Evolutionary conservation across 1,140 invertebrate species (phyloP).

Genomic region (Cardiocondyla obscurior): DNA sequence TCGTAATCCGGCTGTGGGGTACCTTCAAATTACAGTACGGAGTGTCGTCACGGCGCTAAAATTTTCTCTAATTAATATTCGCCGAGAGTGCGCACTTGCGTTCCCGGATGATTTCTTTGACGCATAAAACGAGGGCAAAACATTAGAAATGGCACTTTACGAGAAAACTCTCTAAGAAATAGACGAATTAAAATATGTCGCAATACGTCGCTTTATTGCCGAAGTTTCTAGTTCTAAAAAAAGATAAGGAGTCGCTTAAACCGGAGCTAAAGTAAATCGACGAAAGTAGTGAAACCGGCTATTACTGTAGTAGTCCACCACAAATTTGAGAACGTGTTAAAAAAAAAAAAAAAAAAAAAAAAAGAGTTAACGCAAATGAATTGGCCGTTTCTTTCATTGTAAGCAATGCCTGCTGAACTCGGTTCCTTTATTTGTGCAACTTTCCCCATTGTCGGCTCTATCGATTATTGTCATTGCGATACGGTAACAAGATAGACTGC

Average conservation of each 20-base stretch:
- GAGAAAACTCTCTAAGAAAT: neutral
- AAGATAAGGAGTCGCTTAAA: neutral
- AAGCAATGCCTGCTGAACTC: constrained; percentile 35
- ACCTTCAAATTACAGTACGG: neutral
- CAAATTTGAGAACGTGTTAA: constrained; percentile 34
- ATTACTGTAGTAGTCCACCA: constrained; percentile 15
- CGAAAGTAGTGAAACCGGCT: constrained; percentile 13
- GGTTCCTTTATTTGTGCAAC: constrained; percentile 60
- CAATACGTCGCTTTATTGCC: neutral
- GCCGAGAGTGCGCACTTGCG: neutral
- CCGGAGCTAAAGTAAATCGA: neutral
- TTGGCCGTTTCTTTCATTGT: constrained; percentile 41
- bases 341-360: too few relatives aligned
- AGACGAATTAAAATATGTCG: constrained; percentile 1
- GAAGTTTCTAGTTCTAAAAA: constrained; percentile 11
- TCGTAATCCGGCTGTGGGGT: neutral
- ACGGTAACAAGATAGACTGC: constrained; percentile 56
- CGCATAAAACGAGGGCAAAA: neutral
- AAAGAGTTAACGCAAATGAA: neutral
- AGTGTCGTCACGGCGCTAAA: neutral
- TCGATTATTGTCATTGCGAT: constrained; percentile 71
- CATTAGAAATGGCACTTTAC: neutral
- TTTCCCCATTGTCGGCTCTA: constrained; percentile 70
- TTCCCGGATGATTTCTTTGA: neutral
- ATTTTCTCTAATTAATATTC: constrained; percentile 25